Evolutionary conservation across 2,888 invertebrate genomes (phyloP).

Genomic region (Patella ulyssiponensis): DNA sequence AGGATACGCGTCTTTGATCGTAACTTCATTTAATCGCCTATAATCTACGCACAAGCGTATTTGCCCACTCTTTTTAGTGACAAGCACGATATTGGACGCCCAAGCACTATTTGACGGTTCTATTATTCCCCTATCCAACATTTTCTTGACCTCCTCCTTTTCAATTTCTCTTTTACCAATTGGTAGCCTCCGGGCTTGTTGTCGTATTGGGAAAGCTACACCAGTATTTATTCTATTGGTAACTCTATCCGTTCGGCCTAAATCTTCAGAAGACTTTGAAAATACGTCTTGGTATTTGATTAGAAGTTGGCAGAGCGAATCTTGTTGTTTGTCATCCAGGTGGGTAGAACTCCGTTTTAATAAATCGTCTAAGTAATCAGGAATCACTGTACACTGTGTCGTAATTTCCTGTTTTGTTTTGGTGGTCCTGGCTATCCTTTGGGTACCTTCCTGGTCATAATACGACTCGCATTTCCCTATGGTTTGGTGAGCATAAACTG

Average conservation of each 20-base stretch:
- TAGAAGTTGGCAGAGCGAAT: background rate
- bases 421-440: background rate
- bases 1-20: conserved; percentile 35
- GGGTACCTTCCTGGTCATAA: background rate
- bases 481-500: background rate
- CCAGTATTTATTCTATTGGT: conserved; percentile 27
- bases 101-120: conserved; percentile 39
- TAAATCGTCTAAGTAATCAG: background rate
- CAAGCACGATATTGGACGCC: conserved; percentile 36
- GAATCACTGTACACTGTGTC: background rate
- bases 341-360: background rate
- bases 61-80: conserved; percentile 33
- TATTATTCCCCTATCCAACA: conserved; percentile 34
- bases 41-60: conserved; percentile 41
- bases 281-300: background rate
- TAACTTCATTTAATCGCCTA: conserved; percentile 34
- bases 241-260: background rate
- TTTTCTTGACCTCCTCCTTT: conserved; percentile 30
- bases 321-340: background rate
- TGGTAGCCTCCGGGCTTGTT: conserved; percentile 28
- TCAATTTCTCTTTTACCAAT: conserved; percentile 26
- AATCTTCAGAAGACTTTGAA: background rate
- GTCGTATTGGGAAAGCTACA: conserved; percentile 25
- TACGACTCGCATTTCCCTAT: conserved; percentile 11
- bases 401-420: background rate